These are phyloP conservation scores for Lithophane leautieri DNA, from an alignment of 2,888 invertebrate species.

Conservation along the genomic window DNA sequence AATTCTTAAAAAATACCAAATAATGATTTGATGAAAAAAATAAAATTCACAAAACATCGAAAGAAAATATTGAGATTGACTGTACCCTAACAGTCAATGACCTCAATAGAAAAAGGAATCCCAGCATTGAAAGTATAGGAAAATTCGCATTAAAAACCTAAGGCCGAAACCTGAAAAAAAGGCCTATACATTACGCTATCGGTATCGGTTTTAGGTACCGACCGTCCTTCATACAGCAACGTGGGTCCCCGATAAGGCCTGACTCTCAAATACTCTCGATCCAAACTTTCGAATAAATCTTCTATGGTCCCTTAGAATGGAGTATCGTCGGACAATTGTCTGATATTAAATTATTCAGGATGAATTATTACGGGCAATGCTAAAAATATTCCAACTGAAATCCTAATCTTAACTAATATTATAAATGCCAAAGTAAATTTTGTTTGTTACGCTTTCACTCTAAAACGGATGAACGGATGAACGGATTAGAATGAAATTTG, in stretches of 20 bases:
- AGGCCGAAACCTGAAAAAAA: too few species aligned
- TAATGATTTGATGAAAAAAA: neutral
- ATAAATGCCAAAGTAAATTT: too few species aligned
- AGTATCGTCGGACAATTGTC: constrained; percentile 30
- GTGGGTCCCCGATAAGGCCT: constrained; percentile 60
- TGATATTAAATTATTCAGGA: constrained; percentile 31
- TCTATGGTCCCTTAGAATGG: constrained; percentile 42
- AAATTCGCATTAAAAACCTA: constrained; percentile 32
- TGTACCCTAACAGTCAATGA: constrained; percentile 37
- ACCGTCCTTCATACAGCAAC: constrained; percentile 47
- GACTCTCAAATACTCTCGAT: constrained; percentile 59
- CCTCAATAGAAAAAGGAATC: constrained; percentile 30
- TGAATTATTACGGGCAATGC: neutral
- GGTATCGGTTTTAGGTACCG: constrained; percentile 29
- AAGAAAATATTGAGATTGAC: neutral
- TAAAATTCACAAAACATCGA: constrained; percentile 1
- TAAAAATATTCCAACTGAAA: neutral
- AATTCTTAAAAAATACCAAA: neutral
- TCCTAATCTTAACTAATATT: too few species aligned
- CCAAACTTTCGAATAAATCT: constrained; percentile 68
- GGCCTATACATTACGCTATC: constrained; percentile 21
- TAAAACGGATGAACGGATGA: too few species aligned
- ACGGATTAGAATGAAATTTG: too few species aligned
- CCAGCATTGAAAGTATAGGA: constrained; percentile 24
- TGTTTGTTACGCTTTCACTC: too few species aligned